phyloP scores from a whole-genome alignment of 2,888 invertebrate genomes.

The Aquatica leii region DNA sequence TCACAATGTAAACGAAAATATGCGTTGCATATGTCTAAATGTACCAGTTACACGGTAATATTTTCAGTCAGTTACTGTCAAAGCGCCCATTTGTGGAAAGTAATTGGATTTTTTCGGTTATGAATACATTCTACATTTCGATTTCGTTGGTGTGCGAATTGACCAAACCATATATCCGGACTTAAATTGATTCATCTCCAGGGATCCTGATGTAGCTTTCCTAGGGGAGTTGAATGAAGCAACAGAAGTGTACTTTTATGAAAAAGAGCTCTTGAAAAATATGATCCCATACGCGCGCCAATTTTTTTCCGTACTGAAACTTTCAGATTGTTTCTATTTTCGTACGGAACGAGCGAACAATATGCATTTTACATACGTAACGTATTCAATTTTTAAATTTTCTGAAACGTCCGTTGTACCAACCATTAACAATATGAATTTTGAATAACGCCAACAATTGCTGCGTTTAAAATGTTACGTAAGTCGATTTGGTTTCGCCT shows the following conservation, averaged over 20 bases:
- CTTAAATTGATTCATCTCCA: conserved; percentile 29
- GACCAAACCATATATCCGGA: conserved; percentile 28
- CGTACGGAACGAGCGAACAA: background rate
- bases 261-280: conserved; percentile 28
- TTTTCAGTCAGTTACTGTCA: too few relatives aligned
- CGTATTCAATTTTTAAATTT: conserved; percentile 14
- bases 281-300: conserved; percentile 20
- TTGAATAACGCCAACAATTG: too few relatives aligned
- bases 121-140: conserved; percentile 13
- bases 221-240: conserved; percentile 19
- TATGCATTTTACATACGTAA: background rate
- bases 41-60: too few relatives aligned
- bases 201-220: conserved; percentile 21
- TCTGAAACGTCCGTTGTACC: conserved; percentile 23
- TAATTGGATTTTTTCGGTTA: conserved; percentile 13
- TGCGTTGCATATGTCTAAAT: too few relatives aligned
- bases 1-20: too few relatives aligned
- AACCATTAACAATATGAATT: too few relatives aligned
- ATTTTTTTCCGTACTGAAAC: conserved; percentile 11
- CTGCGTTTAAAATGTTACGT: conserved; percentile 15
- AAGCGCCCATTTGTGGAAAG: background rate
- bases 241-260: conserved; percentile 30
- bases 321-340: conserved; percentile 14
- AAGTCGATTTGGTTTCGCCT: conserved; percentile 14
- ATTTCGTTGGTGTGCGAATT: conserved; percentile 21